These are phyloP conservation scores for Mormyrops boulengeri DNA, from an alignment of 2,797 vertebrate species.

Conservation along the genomic window DNA sequence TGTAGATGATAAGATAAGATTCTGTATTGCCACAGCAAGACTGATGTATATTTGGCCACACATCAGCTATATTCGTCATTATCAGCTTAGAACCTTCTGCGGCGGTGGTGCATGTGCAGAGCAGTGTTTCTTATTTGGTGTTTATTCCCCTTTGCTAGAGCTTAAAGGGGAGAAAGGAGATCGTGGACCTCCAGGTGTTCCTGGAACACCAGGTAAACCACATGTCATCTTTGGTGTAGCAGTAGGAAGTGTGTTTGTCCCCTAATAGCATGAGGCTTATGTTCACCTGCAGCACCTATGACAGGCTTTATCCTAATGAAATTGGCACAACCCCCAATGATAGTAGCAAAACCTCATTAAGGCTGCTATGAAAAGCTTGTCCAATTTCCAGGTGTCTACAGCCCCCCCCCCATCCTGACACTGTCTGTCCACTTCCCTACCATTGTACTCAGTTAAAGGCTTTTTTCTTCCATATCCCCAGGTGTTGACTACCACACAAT, in stretches of 20 bases:
- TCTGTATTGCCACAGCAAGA: background rate
- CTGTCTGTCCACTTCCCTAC: background rate
- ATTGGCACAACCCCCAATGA: background rate
- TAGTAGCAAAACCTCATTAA: background rate
- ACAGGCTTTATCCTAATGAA: background rate
- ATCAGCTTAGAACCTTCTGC: background rate
- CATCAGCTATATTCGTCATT: background rate
- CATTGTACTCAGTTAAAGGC: background rate
- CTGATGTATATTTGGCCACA: background rate
- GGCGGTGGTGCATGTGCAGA: background rate
- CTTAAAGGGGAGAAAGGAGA: conserved; percentile 86
- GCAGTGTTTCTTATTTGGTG: background rate
- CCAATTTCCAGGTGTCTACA: background rate
- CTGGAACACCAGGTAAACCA: conserved; percentile 73
- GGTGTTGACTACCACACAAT: conserved; percentile 37
- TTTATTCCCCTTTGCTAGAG: conserved; percentile 38
- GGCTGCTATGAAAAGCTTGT: background rate
- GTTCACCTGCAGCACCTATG: background rate
- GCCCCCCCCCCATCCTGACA: background rate
- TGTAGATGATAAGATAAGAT: background rate
- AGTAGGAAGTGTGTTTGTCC: background rate
- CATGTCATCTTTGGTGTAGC: background rate
- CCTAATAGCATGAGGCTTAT: background rate
- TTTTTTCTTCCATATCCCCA: background rate
- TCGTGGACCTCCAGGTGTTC: conserved; percentile 55